Evolutionary conservation across 2,888 invertebrate genomes (phyloP).

Genomic region (Chironomus riparius): DNA sequence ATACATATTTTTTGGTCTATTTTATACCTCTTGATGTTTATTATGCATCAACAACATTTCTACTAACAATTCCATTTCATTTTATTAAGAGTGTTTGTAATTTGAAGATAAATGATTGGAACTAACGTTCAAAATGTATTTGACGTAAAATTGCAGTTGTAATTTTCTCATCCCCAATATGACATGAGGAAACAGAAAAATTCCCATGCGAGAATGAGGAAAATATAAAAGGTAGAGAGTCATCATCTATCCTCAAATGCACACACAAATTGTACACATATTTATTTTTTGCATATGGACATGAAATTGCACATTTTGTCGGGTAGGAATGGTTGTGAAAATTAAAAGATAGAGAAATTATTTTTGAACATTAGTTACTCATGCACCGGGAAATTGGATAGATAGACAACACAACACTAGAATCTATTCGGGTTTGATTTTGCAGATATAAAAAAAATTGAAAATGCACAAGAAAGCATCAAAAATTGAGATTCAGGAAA

Average conservation of each 20-base stretch:
- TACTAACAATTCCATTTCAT: not conserved
- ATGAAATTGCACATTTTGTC: not conserved
- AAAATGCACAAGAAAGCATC: slow-evolving; percentile 1
- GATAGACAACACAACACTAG: not conserved
- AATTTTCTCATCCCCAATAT: not conserved
- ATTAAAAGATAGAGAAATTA: slow-evolving; percentile 6
- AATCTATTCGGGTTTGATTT: not conserved
- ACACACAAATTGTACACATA: not conserved
- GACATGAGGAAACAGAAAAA: not conserved
- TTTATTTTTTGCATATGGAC: not conserved
- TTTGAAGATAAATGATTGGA: slow-evolving; percentile 27
- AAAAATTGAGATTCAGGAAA: not conserved
- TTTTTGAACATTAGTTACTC: slow-evolving; percentile 5
- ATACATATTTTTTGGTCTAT: not conserved
- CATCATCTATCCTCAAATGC: slow-evolving; percentile 2
- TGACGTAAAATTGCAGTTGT: not conserved
- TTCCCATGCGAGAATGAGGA: not conserved
- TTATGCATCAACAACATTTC: too few relatives aligned
- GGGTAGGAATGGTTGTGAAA: not conserved
- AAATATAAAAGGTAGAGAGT: slow-evolving; percentile 19
- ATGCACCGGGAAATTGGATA: slow-evolving; percentile 26
- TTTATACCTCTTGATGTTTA: not conserved
- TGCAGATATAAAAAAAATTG: not conserved
- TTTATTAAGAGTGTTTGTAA: slow-evolving; percentile 3
- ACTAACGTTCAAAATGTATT: slow-evolving; percentile 3